These are phyloP conservation scores for Pheosia tremula DNA, from an alignment of 2,888 invertebrate species.

Conservation along the genomic window DNA sequence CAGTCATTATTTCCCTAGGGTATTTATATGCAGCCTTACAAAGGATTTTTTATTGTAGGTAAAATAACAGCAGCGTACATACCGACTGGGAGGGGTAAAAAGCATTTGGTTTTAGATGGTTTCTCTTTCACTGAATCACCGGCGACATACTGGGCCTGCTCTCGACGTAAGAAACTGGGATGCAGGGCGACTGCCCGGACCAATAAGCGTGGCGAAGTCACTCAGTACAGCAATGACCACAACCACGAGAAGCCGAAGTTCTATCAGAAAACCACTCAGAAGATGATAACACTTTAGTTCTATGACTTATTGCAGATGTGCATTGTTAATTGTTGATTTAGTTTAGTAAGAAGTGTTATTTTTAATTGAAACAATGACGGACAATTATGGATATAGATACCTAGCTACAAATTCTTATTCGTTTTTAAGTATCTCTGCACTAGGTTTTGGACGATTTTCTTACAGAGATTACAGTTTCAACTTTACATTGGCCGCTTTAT, in stretches of 20 bases:
- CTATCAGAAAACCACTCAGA: slow-evolving; percentile 60
- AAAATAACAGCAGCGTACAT: slow-evolving; percentile 61
- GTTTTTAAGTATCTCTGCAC: too few relatives aligned
- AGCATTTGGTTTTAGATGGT: slow-evolving; percentile 60
- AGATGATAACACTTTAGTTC: slow-evolving; percentile 50
- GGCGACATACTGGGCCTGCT: slow-evolving; percentile 60
- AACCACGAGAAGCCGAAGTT: slow-evolving; percentile 66
- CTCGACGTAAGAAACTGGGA: slow-evolving; percentile 42
- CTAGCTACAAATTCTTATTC: too few relatives aligned
- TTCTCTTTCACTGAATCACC: slow-evolving; percentile 56
- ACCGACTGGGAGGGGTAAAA: slow-evolving; percentile 63
- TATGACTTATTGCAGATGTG: neutral
- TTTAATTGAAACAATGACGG: neutral
- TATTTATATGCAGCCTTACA: neutral
- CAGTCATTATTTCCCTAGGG: neutral
- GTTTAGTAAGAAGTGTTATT: slow-evolving; percentile 1
- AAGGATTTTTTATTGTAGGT: slow-evolving; percentile 47
- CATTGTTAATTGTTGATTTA: slow-evolving; percentile 3
- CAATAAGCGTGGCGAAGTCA: slow-evolving; percentile 60
- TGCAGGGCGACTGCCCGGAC: slow-evolving; percentile 67
- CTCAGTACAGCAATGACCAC: slow-evolving; percentile 52
- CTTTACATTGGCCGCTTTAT: too few relatives aligned
- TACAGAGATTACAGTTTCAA: too few relatives aligned
- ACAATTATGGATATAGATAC: too few relatives aligned
- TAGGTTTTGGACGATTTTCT: too few relatives aligned